Conservation (phyloP, 1,140 invertebrate genomes). For the Argopecten irradians region DNA sequence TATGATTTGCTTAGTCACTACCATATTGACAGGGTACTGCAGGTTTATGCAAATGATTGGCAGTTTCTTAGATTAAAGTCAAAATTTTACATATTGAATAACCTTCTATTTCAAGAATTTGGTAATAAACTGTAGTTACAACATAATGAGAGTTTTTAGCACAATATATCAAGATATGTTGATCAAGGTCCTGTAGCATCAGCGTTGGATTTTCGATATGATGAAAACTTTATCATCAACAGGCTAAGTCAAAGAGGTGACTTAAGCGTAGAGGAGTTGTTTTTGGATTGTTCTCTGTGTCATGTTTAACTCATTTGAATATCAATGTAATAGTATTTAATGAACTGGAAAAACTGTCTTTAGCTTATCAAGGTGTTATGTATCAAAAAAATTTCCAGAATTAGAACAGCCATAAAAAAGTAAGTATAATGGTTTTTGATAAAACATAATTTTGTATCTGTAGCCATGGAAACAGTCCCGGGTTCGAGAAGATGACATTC, state of each 20-base stretch:
- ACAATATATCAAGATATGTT: too few species aligned
- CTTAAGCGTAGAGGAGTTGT: neutral
- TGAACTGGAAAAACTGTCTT: neutral
- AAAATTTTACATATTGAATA: too few species aligned
- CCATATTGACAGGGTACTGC: neutral
- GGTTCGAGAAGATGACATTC: neutral
- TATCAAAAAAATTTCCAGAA: neutral
- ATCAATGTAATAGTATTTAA: too few species aligned
- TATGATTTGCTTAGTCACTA: neutral
- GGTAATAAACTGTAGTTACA: too few species aligned
- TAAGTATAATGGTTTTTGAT: neutral
- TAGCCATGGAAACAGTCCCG: neutral
- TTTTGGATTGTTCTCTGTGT: neutral
- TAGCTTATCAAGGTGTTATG: neutral
- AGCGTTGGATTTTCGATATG: neutral
- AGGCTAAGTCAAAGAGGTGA: neutral
- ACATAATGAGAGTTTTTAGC: too few species aligned
- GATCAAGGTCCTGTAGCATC: too few species aligned
- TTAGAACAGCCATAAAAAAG: neutral
- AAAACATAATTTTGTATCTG: constrained; percentile 2
- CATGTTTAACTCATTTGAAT: too few species aligned
- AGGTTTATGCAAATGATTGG: neutral
- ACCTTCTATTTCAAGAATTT: too few species aligned
- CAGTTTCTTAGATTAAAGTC: too few species aligned
- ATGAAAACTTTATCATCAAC: neutral